phyloP scores from a whole-genome alignment of 2,797 vertebrate genomes.

The Crypturellus tataupa region DNA sequence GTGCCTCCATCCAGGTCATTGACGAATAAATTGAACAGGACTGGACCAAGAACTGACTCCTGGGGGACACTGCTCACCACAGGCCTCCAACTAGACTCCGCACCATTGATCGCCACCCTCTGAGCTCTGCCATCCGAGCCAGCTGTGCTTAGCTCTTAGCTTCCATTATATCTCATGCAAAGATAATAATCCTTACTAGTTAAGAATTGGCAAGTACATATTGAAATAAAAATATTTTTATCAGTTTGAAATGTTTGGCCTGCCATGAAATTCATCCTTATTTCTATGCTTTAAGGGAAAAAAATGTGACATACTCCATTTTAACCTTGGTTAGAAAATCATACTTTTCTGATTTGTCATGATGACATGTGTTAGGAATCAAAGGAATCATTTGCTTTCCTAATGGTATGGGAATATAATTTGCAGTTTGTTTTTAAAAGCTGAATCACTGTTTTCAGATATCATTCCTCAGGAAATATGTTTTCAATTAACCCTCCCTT shows the following conservation, averaged over 20 bases:
- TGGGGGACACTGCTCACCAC: too few species aligned
- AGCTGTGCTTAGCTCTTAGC: neutral
- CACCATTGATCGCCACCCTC: too few species aligned
- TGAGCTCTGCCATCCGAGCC: too few species aligned
- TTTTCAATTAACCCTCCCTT: constrained; percentile 22
- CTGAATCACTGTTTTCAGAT: constrained; percentile 50
- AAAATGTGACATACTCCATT: constrained; percentile 22
- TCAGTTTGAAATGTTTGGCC: neutral
- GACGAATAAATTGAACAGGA: too few species aligned
- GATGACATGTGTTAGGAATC: constrained; percentile 49
- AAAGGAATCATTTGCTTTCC: constrained; percentile 62
- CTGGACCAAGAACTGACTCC: too few species aligned
- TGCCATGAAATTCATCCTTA: neutral
- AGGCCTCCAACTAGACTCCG: too few species aligned
- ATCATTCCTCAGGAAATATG: constrained; percentile 45
- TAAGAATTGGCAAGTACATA: neutral
- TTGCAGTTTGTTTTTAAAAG: constrained; percentile 64
- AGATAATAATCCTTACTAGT: neutral
- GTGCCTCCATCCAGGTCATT: too few species aligned
- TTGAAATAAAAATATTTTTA: neutral
- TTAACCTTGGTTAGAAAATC: constrained; percentile 14
- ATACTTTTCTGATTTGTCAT: constrained; percentile 50
- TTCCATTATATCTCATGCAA: neutral
- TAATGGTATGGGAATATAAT: constrained; percentile 58
- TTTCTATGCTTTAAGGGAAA: neutral